These are phyloP conservation scores for Saturnia pavonia DNA, from an alignment of 2,888 invertebrate genomes.

Conservation along the genomic window DNA sequence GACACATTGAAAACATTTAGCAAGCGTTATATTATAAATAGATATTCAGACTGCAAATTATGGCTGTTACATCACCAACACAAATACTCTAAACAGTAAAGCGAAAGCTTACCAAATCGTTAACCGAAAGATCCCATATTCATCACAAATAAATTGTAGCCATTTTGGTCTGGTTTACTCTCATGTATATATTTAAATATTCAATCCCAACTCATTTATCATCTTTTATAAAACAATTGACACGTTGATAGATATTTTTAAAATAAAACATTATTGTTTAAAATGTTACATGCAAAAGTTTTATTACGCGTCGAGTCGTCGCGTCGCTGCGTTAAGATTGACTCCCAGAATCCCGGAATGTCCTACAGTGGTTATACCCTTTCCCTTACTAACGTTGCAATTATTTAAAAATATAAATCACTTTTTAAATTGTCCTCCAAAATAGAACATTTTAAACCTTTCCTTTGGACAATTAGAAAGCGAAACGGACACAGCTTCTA, in stretches of 20 bases:
- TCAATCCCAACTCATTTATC: background rate
- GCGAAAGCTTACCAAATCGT: constrained; percentile 51
- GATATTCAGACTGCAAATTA: constrained; percentile 51
- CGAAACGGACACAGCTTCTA: background rate
- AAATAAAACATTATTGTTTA: background rate
- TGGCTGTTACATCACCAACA: constrained; percentile 79
- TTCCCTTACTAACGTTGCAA: background rate
- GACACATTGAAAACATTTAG: constrained; percentile 22
- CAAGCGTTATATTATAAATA: constrained; percentile 22
- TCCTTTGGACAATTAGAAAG: background rate
- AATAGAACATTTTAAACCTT: background rate
- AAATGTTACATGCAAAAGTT: background rate
- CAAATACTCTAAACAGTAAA: constrained; percentile 49
- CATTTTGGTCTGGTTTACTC: background rate
- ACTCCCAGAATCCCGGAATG: background rate
- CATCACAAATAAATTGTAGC: background rate
- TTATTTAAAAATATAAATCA: too few relatives aligned
- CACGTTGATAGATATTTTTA: background rate
- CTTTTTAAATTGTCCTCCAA: background rate
- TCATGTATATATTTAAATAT: background rate
- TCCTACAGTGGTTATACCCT: background rate
- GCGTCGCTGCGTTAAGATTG: background rate
- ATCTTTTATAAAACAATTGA: background rate
- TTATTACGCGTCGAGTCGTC: background rate
- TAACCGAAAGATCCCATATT: constrained; percentile 3